These are phyloP conservation scores for Hyperoplus lanceolatus DNA, from an alignment of 2,797 vertebrate species.

Conservation along the genomic window DNA sequence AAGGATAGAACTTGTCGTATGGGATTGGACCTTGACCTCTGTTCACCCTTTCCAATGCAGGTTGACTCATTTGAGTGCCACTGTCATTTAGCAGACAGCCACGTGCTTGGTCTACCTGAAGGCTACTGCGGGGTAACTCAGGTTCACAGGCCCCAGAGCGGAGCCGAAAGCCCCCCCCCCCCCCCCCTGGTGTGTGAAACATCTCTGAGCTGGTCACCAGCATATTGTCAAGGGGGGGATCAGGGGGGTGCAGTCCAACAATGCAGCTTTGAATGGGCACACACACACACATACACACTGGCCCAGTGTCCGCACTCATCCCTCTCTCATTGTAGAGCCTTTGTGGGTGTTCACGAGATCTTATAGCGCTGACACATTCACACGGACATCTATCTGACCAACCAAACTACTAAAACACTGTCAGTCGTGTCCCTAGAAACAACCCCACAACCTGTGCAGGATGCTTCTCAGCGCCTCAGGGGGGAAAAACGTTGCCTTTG, in stretches of 20 bases:
- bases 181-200: slow-evolving; percentile 70
- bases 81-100: slow-evolving; percentile 65
- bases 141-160: slow-evolving; percentile 60
- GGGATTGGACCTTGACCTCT: slow-evolving; percentile 33
- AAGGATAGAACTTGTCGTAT: slow-evolving; percentile 26
- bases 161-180: slow-evolving; percentile 58
- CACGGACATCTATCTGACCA: slow-evolving; percentile 81
- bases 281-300: slow-evolving; percentile 62
- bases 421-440: slow-evolving; percentile 71
- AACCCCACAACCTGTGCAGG: slow-evolving; percentile 37
- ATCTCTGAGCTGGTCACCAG: slow-evolving; percentile 77
- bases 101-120: slow-evolving; percentile 64
- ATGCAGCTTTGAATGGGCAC: slow-evolving; percentile 82
- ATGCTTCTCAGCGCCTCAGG: slow-evolving; percentile 27
- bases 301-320: slow-evolving; percentile 83
- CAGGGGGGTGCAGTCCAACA: slow-evolving; percentile 80
- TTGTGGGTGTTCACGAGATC: slow-evolving; percentile 83
- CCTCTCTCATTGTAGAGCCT: slow-evolving; percentile 83
- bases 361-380: slow-evolving; percentile 83
- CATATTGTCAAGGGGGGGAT: slow-evolving; percentile 74
- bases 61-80: slow-evolving; percentile 46
- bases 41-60: slow-evolving; percentile 21
- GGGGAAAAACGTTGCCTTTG: slow-evolving; percentile 21
- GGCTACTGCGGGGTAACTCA: slow-evolving; percentile 57
- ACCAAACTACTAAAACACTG: slow-evolving; percentile 66